Evolutionary conservation across 2,888 invertebrate species (phyloP).

Genomic region (Ornithoptera priamus): DNA sequence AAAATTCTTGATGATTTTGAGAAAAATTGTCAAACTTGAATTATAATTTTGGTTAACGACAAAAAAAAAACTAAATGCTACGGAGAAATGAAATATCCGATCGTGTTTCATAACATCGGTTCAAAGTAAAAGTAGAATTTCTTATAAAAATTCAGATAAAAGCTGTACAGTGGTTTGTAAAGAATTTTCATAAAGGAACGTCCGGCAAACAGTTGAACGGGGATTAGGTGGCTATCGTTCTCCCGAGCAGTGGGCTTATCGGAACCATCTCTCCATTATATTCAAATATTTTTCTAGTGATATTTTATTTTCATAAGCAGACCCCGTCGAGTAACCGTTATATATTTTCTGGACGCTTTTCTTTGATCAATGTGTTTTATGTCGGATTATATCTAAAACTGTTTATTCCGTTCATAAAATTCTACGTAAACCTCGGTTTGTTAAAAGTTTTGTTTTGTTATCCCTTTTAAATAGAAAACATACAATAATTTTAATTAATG

Average conservation of each 20-base stretch:
- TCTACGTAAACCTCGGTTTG: not conserved
- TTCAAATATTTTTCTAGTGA: constrained; percentile 72
- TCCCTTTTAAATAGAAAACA: not conserved
- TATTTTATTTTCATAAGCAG: constrained; percentile 64
- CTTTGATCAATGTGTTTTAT: constrained; percentile 60
- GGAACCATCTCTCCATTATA: constrained; percentile 57
- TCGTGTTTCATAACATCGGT: constrained; percentile 24
- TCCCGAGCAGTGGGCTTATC: constrained; percentile 57
- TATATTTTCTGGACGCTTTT: constrained; percentile 2
- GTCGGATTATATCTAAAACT: constrained; percentile 1
- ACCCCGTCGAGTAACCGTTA: constrained; percentile 37
- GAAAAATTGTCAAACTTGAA: no score
- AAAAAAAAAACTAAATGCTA: not conserved
- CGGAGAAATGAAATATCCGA: not conserved
- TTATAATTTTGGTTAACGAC: not conserved
- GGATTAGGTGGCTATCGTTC: constrained; percentile 51
- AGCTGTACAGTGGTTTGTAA: constrained; percentile 39
- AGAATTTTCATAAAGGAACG: constrained; percentile 57
- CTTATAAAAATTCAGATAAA: constrained; percentile 35
- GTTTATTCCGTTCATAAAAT: not conserved
- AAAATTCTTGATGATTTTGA: no score
- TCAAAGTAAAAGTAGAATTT: constrained; percentile 25
- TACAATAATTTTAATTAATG: no score
- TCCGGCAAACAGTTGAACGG: constrained; percentile 65
- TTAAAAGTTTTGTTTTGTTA: not conserved